Percentiles rank a stretch among this genome's conserved stretches.
phyloP scores from a whole-genome alignment of 2,888 invertebrate genomes.

The Corythucha ciliata region DNA sequence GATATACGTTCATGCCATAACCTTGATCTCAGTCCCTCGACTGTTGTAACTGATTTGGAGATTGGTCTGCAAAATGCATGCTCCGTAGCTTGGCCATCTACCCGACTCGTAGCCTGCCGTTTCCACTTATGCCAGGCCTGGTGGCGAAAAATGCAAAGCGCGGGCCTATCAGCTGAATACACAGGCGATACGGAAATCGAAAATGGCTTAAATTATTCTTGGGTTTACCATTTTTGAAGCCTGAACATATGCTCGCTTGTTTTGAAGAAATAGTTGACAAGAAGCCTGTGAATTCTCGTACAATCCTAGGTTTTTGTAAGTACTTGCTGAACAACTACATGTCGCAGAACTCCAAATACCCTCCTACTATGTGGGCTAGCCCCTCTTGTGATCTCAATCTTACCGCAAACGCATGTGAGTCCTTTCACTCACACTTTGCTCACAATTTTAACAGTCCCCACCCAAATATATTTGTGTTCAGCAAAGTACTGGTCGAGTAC shows the following conservation, averaged over 20 bases:
- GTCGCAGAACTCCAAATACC: background rate
- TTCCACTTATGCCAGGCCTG: conserved; percentile 20
- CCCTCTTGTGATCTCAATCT: conserved; percentile 13
- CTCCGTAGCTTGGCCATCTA: conserved; percentile 14
- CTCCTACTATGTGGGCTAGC: conserved; percentile 17
- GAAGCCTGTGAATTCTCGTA: background rate
- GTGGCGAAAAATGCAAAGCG: conserved; percentile 18
- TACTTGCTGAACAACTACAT: background rate
- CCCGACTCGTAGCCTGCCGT: conserved; percentile 18
- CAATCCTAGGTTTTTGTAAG: background rate
- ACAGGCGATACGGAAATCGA: conserved; percentile 13
- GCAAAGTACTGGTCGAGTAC: background rate
- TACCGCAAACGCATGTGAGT: conserved; percentile 19
- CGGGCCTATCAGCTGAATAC: conserved; percentile 13
- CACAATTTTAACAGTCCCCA: conserved; percentile 12
- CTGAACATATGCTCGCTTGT: background rate
- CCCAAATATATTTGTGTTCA: conserved; percentile 19
- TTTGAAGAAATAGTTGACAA: conserved; percentile 1
- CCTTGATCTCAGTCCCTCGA: conserved; percentile 11
- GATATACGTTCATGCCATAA: conserved; percentile 17
- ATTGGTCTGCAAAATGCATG: conserved; percentile 10
- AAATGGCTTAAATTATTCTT: conserved; percentile 2
- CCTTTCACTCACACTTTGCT: conserved; percentile 16
- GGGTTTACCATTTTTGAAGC: background rate
- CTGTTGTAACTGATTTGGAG: conserved; percentile 6